Evolutionary conservation across 2,113 vertebrate genomes (phyloP).

Genomic region (Syngnathus floridae): DNA sequence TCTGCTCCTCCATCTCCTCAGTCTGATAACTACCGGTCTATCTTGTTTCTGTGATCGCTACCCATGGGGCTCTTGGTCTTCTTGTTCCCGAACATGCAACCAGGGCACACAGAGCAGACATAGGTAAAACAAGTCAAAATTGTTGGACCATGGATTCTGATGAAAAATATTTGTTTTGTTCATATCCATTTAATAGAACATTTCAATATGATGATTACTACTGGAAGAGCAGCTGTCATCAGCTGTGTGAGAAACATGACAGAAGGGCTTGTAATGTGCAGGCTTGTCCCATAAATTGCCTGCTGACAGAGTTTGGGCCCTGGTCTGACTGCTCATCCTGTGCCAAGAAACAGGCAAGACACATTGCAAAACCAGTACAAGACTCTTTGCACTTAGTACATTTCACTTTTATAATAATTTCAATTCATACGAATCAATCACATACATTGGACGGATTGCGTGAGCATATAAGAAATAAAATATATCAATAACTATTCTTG

Average conservation of each 20-base stretch:
- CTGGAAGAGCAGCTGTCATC: slow-evolving; percentile 66
- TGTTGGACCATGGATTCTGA: neutral
- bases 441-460: too few species aligned
- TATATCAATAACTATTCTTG: too few species aligned
- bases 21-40: slow-evolving; percentile 39
- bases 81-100: slow-evolving; percentile 81
- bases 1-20: slow-evolving; percentile 55
- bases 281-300: slow-evolving; percentile 80
- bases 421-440: too few species aligned
- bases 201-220: slow-evolving; percentile 71
- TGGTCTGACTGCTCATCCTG: slow-evolving; percentile 91
- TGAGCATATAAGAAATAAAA: too few species aligned
- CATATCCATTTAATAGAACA: slow-evolving; percentile 55
- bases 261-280: slow-evolving; percentile 75
- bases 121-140: slow-evolving; percentile 50
- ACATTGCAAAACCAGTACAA: neutral
- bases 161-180: slow-evolving; percentile 3
- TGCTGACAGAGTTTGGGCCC: slow-evolving; percentile 73
- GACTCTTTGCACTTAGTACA: neutral
- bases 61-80: slow-evolving; percentile 77
- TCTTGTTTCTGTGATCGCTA: slow-evolving; percentile 84
- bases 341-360: slow-evolving; percentile 76
- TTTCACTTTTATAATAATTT: neutral
- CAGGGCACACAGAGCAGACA: slow-evolving; percentile 74
- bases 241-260: slow-evolving; percentile 70